A percentile compares a stretch with the other conserved stretches of the same genome.
Evolutionary conservation across 1,140 invertebrate species (phyloP).

Genomic region (Trichomalopsis sarcophagae): DNA sequence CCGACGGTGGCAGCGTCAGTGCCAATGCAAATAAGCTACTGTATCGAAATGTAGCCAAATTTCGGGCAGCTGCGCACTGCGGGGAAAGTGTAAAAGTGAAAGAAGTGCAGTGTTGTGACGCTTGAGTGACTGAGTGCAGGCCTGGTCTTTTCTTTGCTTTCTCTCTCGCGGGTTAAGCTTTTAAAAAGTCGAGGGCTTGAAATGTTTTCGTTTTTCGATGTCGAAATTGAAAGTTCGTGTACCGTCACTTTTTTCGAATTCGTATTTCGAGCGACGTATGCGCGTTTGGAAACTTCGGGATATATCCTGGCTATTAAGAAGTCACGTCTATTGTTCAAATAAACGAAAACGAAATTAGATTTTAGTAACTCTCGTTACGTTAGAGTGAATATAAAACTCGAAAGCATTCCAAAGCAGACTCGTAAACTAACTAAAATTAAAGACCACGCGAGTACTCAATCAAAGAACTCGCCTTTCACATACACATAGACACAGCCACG

Average conservation of each 20-base stretch:
- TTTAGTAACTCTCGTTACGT: too few relatives aligned
- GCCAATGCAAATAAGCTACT: conserved; percentile 14
- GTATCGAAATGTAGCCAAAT: not conserved
- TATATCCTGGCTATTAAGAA: too few relatives aligned
- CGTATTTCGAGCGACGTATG: not conserved
- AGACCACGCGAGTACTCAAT: not conserved
- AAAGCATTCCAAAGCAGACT: not conserved
- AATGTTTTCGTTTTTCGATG: not conserved
- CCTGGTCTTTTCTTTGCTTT: not conserved
- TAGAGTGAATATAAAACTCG: too few relatives aligned
- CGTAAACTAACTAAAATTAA: not conserved
- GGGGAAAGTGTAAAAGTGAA: conserved; percentile 21
- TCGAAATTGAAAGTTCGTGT: not conserved
- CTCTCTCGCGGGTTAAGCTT: not conserved
- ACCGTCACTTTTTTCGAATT: not conserved
- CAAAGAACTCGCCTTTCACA: not conserved
- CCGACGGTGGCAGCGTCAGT: not conserved
- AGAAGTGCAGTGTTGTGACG: not conserved
- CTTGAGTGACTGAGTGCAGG: not conserved
- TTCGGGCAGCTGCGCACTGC: not conserved
- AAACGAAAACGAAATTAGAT: too few relatives aligned
- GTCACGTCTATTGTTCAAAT: too few relatives aligned
- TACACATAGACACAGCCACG: too few relatives aligned
- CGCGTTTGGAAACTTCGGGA: not conserved
- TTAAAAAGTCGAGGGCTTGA: not conserved